Evolutionary conservation across 2,113 vertebrate species (phyloP).

Genomic region (Menura novaehollandiae): DNA sequence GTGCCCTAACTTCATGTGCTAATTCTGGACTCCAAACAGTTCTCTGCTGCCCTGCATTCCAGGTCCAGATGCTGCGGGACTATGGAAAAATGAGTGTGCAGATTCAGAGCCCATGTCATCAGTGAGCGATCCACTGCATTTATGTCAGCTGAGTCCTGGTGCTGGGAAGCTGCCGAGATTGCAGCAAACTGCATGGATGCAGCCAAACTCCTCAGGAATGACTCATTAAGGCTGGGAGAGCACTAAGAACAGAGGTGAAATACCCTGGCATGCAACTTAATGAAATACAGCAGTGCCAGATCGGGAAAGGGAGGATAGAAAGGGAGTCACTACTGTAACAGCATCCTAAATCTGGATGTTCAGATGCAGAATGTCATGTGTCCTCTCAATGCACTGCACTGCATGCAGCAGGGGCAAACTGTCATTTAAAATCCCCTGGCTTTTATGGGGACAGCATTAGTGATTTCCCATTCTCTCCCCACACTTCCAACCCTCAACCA

Average conservation of each 20-base stretch:
- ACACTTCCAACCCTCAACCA: background rate
- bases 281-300: background rate
- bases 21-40: background rate
- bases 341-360: background rate
- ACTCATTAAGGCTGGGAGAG: background rate
- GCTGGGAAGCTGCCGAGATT: background rate
- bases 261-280: background rate
- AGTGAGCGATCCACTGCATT: background rate
- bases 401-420: background rate
- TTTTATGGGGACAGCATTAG: rapidly evolving
- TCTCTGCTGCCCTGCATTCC: background rate
- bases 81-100: background rate
- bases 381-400: background rate
- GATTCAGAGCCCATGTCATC: background rate
- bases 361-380: background rate
- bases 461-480: background rate
- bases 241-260: background rate
- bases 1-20: background rate
- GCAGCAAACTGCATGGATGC: background rate
- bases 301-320: background rate
- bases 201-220: background rate
- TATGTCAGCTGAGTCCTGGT: background rate
- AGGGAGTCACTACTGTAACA: background rate
- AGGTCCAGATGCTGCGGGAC: background rate
- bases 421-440: background rate